Evolutionary conservation across 1,140 invertebrate species (phyloP), one percentile per base, ranked within the genome.

Genomic region (Diabrotica virgifera): DNA sequence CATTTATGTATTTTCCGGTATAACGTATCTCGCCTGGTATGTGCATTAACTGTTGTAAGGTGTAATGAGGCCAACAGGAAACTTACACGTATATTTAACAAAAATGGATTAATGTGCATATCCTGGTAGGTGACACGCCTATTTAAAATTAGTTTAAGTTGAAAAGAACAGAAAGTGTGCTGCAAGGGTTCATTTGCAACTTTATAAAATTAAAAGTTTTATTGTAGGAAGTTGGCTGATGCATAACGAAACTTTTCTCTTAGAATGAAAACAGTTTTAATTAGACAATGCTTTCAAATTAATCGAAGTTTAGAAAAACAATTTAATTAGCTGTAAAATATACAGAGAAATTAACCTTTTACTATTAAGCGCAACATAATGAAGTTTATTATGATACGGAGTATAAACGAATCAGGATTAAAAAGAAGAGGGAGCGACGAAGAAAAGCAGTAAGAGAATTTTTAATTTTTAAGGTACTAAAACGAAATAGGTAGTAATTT

Each of bases 401-500:
- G 52, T 37, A 53, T 38, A 52, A 70, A 64, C 61, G 64, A 70
- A 70, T 68, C 58, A 68, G 68, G 64, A 67, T 72, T 72, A 72
- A 69, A 70, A 69, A 60, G 65, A 6, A 61, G 63, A 38, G 63
- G 38, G 59, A 62, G 54, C 50, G 50, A 46, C 60, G 65, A 58
- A 67, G 60, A 68, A 54, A 46, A 63, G 64, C 56, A 67, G 57
- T 66, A 57, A 70, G 67, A 70, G 70, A 68, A 75, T 74, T 75
- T 74, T 75, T 74, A 77, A 77, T 75, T 75, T 72, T 72, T 75
- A 64, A 74, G 71, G 75, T 70, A 75, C 66, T 75, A 72, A 76
- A 76, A 74, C 70, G 74, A 74, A 77, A 77, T 77, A 73, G 74
- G 74, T 72, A 73, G 71, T 75, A 73, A 77, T 75, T 75, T 77